Base-by-base conservation (phyloP, 2,113 vertebrate species). In the Aythya baeri region DNA sequence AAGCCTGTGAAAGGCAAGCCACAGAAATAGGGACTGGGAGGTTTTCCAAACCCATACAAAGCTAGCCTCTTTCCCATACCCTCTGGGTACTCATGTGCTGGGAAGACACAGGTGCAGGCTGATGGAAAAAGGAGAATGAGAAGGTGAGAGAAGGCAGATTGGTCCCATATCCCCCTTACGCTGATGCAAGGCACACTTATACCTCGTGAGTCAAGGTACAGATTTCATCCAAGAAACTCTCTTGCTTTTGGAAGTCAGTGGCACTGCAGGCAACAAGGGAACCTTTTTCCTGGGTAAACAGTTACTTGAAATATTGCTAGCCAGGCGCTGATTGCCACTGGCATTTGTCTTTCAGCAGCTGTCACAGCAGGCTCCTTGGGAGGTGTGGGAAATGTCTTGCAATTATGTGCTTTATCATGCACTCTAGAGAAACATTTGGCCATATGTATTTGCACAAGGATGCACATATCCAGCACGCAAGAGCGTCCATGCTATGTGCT, bases 331-430 rank as follows among this genome's bases (percentile, higher is more conserved):
- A 79, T 79, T 87, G 66, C 74, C 71, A 1, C 74, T 90, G 89
- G 74, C 92, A 84, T 86, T 95, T 89, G 58, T 73, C 92, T 89
- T 87, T 73, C 81, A 93, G 80, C 93, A 96, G 88, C 80, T 92
- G 83, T 55, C 83, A 84, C 74, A 93, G 88, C 12, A 67, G 58
- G 50, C 3, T 91, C 74, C 81, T 59, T 46, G 58, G 67, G 55
- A 65, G 21, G 7, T n/a, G 31, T 23, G 58, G 49, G 77, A 87
- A 89, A 58, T 46, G 17, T 58, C 70, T 92, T 72, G 71, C 36
- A 89, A 71, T 91, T 73, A 29, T 12, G 26, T 55, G 73, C 22
- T 86, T 79, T 66, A 23, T 75, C 49, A 46, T 0, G 0, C 29
- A 44, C n/a, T 70, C 70, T n/a, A 68, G 62, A 61, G 80, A 84